Base-by-base conservation (phyloP, 2,113 vertebrate genomes). In the Chionomys nivalis region DNA sequence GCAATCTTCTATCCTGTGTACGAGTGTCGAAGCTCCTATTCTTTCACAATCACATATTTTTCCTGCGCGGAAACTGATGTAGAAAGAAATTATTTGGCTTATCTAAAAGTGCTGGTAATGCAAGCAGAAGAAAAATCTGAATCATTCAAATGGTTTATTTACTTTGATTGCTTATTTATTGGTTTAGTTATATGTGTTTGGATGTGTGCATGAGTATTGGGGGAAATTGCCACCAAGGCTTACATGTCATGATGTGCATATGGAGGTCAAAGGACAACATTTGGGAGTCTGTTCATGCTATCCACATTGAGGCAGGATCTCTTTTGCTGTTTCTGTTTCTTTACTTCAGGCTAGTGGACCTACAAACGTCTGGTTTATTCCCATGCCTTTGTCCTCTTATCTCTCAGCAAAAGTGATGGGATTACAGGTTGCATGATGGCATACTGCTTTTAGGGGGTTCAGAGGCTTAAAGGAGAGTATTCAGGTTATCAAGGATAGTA, bases 61-160 rank as follows among this genome's bases (percentile, higher is more conserved):
- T 28, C 4, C 44, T 91, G 12, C 11, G 31, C 89, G 28, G n/a
- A 86, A 91, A 88, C 13, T 58, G 52, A 93, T 14, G 16, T 47
- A 47, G 14, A 86, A 72, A 95, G 12, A 94, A 89, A 65, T 73
- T 3, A 88, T 76, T 52, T 75, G 44, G 28, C 13, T 92, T 82
- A 14, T 85, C 23, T 33, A 92, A 93, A 90, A 90, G 33, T 86
- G 12, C 85, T 93, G 36, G 58, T 70, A 76, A 95, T 16, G 42
- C 31, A 95, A 31, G n/a, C 47, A 85, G 16, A 92, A 49, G 33
- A 93, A 94, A 97, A 42, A 16, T 52, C 21, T 82, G 14, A 94
- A 70, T 93, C 42, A 94, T 65, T 55, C 17, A 91, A 2, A 47
- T 28, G 0, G 0, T 52, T 81, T 93, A 0, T 66, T 23, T 66